Evolutionary conservation across 2,113 vertebrate species (phyloP).

Genomic region (Orientallactaga bullata): DNA sequence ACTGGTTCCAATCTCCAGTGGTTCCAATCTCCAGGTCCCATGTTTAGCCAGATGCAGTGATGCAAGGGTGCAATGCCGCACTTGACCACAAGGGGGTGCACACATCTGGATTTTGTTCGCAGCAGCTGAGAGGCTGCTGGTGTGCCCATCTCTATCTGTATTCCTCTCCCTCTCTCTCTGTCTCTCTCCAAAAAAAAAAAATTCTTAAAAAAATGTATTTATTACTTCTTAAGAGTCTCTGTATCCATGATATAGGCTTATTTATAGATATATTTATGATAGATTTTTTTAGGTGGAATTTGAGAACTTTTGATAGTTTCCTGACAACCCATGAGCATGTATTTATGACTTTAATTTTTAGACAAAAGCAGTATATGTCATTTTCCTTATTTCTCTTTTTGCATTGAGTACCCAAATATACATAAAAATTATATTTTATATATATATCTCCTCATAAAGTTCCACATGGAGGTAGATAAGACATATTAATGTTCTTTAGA

Average conservation of each 20-base stretch:
- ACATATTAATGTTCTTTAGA: not conserved
- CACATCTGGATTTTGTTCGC: too few relatives aligned
- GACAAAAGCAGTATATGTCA: not conserved
- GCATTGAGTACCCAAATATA: not conserved
- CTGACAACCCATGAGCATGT: not conserved
- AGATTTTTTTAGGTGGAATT: not conserved
- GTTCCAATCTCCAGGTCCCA: too few relatives aligned
- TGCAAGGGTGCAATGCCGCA: too few relatives aligned
- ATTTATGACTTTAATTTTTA: not conserved
- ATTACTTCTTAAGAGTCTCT: not conserved
- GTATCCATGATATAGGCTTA: not conserved
- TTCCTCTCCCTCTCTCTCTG: too few relatives aligned
- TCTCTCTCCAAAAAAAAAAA: too few relatives aligned
- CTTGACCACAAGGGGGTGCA: too few relatives aligned
- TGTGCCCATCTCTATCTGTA: too few relatives aligned
- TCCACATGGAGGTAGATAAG: not conserved
- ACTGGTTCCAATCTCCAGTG: too few relatives aligned
- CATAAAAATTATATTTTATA: not conserved
- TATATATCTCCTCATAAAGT: constrained; percentile 20
- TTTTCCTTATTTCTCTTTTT: not conserved
- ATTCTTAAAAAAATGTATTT: too few relatives aligned
- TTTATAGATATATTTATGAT: not conserved
- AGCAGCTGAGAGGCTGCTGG: too few relatives aligned
- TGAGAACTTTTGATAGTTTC: constrained; percentile 21
- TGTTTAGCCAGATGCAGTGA: too few relatives aligned